A percentile compares a stretch with the other conserved stretches of the same genome.
phyloP scores from a whole-genome alignment of 2,797 vertebrate species.

The Oophaga sylvatica region DNA sequence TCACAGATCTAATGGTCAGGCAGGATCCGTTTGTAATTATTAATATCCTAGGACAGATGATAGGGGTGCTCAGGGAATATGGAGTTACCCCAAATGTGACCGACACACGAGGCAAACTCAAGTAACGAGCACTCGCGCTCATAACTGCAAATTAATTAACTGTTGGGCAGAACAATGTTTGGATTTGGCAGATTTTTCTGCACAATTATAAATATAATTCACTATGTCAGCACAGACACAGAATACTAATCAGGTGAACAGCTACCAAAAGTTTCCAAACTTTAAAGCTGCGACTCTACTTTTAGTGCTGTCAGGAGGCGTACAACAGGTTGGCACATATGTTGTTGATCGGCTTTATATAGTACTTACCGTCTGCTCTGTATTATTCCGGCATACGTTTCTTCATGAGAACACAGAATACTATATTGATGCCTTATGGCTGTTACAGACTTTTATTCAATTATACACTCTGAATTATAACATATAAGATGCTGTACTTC shows the following conservation, averaged over 20 bases:
- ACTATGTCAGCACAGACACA: neutral
- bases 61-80: too few species aligned
- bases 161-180: too few species aligned
- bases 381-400: slow-evolving; percentile 6
- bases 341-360: slow-evolving; percentile 37
- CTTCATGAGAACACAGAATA: neutral
- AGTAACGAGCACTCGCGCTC: too few species aligned
- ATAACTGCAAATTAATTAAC: too few species aligned
- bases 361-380: slow-evolving; percentile 16
- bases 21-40: too few species aligned
- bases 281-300: neutral
- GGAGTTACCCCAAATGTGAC: too few species aligned
- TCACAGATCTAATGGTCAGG: too few species aligned
- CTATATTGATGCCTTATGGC: neutral
- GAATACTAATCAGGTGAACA: neutral
- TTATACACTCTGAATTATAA: neutral
- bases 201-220: too few species aligned
- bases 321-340: slow-evolving; percentile 10
- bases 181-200: too few species aligned
- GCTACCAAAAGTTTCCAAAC: neutral
- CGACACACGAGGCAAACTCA: too few species aligned
- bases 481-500: neutral
- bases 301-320: slow-evolving; percentile 10
- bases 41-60: too few species aligned
- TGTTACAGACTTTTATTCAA: neutral